Percentiles rank a stretch among this genome's conserved stretches.
These are phyloP conservation scores for Acutogordius australiensis DNA, from an alignment of 2,888 invertebrate genomes.

Conservation along the genomic window DNA sequence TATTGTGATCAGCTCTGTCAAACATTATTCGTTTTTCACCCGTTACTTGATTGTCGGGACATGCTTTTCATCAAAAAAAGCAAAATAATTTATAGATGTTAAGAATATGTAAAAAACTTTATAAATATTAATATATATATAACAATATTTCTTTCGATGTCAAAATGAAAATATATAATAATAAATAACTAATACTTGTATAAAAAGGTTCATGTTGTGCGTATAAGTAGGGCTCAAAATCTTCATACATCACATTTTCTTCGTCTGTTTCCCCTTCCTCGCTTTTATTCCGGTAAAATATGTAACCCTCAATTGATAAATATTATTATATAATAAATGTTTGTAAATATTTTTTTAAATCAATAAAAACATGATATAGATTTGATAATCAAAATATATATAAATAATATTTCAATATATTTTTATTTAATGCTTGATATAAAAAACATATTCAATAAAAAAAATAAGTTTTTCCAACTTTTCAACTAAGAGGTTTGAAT, in stretches of 20 bases:
- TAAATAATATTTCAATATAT: background rate
- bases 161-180: too few species aligned
- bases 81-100: too few species aligned
- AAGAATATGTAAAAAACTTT: too few species aligned
- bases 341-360: background rate
- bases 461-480: background rate
- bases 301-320: background rate
- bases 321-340: background rate
- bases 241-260: constrained; percentile 34
- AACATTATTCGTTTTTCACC: too few species aligned
- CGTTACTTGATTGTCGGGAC: too few species aligned
- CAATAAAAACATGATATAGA: constrained; percentile 1
- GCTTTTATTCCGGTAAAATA: background rate
- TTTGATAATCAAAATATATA: constrained; percentile 26
- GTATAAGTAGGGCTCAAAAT: constrained; percentile 67
- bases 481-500: background rate
- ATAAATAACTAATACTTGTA: too few species aligned
- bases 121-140: too few species aligned
- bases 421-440: background rate
- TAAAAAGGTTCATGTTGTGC: too few species aligned
- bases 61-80: too few species aligned
- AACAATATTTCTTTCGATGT: too few species aligned
- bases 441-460: background rate
- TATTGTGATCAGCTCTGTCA: too few species aligned
- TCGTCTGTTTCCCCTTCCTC: constrained; percentile 14